Evolutionary conservation across 2,888 invertebrate genomes (phyloP), one percentile per base, ranked within the genome.

Genomic region (Cactoblastis cactorum): DNA sequence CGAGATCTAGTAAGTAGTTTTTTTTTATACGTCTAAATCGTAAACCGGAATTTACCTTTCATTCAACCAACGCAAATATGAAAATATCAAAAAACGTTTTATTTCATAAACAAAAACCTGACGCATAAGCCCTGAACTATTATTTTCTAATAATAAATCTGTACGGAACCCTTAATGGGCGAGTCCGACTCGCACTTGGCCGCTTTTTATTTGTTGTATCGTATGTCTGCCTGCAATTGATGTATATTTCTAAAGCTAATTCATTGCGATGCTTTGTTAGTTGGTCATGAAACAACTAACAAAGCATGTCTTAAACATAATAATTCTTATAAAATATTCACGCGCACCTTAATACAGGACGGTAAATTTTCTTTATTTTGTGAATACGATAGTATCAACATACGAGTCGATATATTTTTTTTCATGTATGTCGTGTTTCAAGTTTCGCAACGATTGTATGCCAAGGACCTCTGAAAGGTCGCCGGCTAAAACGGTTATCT

Each of bases 391-490:
- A 51, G 51, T 56, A 49, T 53, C 54, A 50, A 53, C 49, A 53
- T 63, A 63, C 62, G 67, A 67, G 67, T 67, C 69, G 63, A 77
- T 71, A 71, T 71, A n/a, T n/a, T n/a, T 71, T 74, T 75, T 28
- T 77, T 74, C 58, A 74, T 77, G n/a, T 78, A 77, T 79, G 65
- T 71, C 69, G 67, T 71, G 56, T 84, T 80, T 71, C 69, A 66
- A 71, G 56, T 84, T 80, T 83, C 72, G 77, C 74, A 83, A 84
- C 64, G 54, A 67, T 77, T 78, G 73, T 80, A 71, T 80, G 80
- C 74, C 86, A 83, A 84, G 87, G 84, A 81, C 77, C 73, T 70
- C 70, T 64, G 75, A 83, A 84, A 88, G 87, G 88, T 81, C 80
- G 71, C 65, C 70, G 69, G 71, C 85, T 82, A 83, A 85, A 84